Conservation (phyloP, 2,113 vertebrate species). For the Sander vitreus region DNA sequence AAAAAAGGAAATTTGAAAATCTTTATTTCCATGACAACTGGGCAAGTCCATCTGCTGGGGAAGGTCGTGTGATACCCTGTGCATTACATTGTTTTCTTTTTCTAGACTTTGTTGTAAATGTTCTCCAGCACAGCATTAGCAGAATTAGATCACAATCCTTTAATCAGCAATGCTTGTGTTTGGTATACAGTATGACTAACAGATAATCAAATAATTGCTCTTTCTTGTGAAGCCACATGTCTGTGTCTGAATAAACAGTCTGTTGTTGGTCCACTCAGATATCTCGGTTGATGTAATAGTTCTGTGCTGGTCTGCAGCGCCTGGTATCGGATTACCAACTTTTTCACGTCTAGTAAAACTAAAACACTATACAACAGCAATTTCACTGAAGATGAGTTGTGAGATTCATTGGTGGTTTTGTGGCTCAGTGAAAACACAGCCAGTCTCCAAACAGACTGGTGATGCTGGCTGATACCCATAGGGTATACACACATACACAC, state of each 20-base stretch:
- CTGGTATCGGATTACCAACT: not conserved
- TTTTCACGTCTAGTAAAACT: not conserved
- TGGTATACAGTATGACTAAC: not conserved
- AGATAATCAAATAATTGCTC: not conserved
- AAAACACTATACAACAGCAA: slow-evolving; percentile 1
- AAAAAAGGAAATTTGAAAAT: not conserved
- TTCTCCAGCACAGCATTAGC: not conserved
- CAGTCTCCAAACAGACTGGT: not conserved
- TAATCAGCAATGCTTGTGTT: not conserved
- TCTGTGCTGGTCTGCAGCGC: not conserved
- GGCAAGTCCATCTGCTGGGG: too few species aligned
- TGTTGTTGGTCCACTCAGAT: not conserved
- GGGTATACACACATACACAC: not conserved
- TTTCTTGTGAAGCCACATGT: not conserved
- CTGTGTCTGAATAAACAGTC: slow-evolving; percentile 1
- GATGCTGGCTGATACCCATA: not conserved
- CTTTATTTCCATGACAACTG: not conserved
- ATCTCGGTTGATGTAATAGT: not conserved
- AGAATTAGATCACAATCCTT: not conserved
- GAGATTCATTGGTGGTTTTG: slow-evolving; percentile 6
- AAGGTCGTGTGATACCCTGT: too few species aligned
- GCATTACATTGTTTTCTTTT: too few species aligned
- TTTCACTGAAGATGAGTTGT: not conserved
- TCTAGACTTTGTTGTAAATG: not conserved
- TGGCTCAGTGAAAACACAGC: not conserved